Percentiles rank a stretch among this genome's conserved stretches.
These are phyloP conservation scores for Mythimna vitellina DNA, from an alignment of 2,888 invertebrate species.

Conservation along the genomic window DNA sequence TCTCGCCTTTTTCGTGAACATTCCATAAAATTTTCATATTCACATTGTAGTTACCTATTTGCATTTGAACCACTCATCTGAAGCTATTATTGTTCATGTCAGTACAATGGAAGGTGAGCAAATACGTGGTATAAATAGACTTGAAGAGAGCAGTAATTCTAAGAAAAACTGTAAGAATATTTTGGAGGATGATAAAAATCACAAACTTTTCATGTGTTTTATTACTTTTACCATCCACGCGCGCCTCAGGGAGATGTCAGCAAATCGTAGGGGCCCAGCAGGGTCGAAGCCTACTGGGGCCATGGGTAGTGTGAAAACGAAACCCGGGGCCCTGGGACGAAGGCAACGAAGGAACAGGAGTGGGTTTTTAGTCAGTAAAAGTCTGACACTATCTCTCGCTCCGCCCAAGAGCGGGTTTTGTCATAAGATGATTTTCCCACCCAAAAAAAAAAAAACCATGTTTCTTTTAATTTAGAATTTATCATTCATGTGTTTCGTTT, in stretches of 20 bases:
- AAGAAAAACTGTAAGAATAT: slow-evolving; percentile 7
- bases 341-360: no score
- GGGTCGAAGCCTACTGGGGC: no score
- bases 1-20: slow-evolving; percentile 66
- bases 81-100: slow-evolving; percentile 42
- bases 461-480: slow-evolving; percentile 11
- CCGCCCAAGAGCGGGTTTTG: no score
- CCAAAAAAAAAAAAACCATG: no score
- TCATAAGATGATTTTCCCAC: no score
- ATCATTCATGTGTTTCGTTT: not conserved
- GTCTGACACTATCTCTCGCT: no score
- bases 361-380: no score
- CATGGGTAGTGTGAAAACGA: no score
- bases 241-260: no score
- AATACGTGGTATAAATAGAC: slow-evolving; percentile 24
- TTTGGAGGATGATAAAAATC: slow-evolving; percentile 2
- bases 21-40: slow-evolving; percentile 70
- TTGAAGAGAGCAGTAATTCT: slow-evolving; percentile 9
- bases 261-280: no score
- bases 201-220: not conserved
- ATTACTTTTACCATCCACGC: not conserved
- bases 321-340: no score
- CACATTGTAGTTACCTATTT: slow-evolving; percentile 59
- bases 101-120: slow-evolving; percentile 28
- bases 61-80: slow-evolving; percentile 57